Evolutionary conservation across 2,113 vertebrate species (phyloP).

Genomic region (Centrocercus urophasianus): DNA sequence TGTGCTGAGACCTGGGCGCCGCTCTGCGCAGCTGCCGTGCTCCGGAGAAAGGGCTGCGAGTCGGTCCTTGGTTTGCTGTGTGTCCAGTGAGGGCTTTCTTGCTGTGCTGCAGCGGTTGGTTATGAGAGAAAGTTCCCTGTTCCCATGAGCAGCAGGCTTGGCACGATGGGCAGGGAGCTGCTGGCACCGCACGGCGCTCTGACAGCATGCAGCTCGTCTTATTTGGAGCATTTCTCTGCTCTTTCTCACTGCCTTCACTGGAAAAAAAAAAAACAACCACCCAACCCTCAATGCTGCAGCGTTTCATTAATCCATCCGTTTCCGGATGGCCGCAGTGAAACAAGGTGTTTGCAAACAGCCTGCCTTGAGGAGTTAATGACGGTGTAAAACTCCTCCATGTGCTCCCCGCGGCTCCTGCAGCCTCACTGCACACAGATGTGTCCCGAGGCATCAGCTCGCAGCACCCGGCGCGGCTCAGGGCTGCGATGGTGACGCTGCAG

Average conservation of each 20-base stretch:
- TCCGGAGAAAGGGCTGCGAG: conserved; percentile 30
- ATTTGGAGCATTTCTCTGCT: background rate
- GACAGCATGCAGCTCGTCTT: background rate
- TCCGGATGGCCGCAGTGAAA: background rate
- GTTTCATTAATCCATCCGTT: background rate
- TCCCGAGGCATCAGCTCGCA: fast-evolving
- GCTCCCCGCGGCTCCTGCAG: fast-evolving
- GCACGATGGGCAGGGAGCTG: fast-evolving
- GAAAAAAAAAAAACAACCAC: too few relatives aligned
- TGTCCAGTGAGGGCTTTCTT: background rate
- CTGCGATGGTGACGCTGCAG: background rate
- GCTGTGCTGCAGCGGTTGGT: background rate
- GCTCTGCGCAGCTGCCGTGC: background rate
- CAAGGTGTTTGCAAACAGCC: background rate
- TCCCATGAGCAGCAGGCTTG: fast-evolving
- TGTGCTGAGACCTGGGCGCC: background rate
- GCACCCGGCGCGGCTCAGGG: background rate
- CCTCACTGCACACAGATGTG: fast-evolving
- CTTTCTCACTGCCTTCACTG: fast-evolving
- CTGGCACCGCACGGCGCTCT: background rate
- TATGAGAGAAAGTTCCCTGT: background rate
- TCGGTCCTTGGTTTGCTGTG: too few relatives aligned
- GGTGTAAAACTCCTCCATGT: fast-evolving
- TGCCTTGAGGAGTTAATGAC: background rate
- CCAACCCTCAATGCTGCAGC: fast-evolving